Percentiles rank a stretch among this genome's conserved stretches.
Conservation (phyloP, 2,888 invertebrate genomes). For the Yponomeuta cagnagella region DNA sequence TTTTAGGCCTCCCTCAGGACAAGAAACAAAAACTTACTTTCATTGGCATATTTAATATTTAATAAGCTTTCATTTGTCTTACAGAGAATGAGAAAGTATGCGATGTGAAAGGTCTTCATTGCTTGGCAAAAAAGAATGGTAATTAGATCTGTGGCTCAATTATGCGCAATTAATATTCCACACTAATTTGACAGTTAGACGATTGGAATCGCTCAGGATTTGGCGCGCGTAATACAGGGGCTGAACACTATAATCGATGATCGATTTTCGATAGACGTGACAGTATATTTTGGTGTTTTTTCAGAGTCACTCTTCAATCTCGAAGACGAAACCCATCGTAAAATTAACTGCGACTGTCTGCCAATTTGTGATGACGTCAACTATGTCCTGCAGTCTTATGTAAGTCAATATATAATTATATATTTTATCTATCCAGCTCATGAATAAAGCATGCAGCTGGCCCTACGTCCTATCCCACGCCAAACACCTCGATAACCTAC, state of each 20-base stretch:
- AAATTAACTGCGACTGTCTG: slow-evolving; percentile 78
- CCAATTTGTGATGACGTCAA: slow-evolving; percentile 83
- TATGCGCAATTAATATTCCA: too few relatives aligned
- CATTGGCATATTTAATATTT: too few relatives aligned
- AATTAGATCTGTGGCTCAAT: slow-evolving; percentile 9
- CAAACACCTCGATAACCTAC: not conserved
- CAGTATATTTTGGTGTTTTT: not conserved
- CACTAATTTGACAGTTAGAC: too few relatives aligned
- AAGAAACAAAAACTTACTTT: too few relatives aligned
- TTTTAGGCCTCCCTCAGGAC: too few relatives aligned
- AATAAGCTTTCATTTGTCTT: slow-evolving; percentile 19
- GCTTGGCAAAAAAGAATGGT: slow-evolving; percentile 77
- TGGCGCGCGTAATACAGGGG: too few relatives aligned
- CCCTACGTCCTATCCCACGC: not conserved
- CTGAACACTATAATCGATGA: not conserved
- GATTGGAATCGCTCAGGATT: too few relatives aligned
- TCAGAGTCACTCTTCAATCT: slow-evolving; percentile 74
- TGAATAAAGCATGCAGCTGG: not conserved
- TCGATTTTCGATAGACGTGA: not conserved
- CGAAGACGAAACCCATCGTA: slow-evolving; percentile 58
- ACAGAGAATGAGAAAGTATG: slow-evolving; percentile 76
- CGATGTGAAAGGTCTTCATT: slow-evolving; percentile 77
- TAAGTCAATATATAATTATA: slow-evolving; percentile 41
- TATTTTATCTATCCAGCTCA: not conserved
- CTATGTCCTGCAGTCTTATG: slow-evolving; percentile 78